Conservation (phyloP, 2,113 vertebrate species). For the Albula glossodonta region DNA sequence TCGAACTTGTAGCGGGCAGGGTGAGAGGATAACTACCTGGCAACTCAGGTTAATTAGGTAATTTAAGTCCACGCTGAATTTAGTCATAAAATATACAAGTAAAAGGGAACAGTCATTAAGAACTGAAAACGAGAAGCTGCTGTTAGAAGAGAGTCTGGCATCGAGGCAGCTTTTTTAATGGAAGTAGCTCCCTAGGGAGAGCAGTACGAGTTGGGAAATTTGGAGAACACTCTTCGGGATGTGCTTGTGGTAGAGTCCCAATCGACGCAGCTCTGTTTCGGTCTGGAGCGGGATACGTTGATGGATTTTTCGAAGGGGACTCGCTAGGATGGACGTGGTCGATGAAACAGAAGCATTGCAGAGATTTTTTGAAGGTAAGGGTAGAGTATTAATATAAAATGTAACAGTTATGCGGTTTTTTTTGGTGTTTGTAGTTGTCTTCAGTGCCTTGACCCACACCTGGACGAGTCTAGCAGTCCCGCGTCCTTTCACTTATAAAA, state of each 20-base stretch:
- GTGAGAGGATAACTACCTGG: background rate
- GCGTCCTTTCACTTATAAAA: background rate
- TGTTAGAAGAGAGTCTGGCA: background rate
- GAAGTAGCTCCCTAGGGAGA: constrained; percentile 10
- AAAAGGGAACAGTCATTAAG: constrained; percentile 6
- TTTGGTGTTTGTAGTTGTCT: background rate
- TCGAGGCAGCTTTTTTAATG: background rate
- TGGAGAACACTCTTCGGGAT: constrained; percentile 46
- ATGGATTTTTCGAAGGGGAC: constrained; percentile 76
- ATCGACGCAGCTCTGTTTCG: constrained; percentile 54
- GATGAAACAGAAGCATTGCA: constrained; percentile 97
- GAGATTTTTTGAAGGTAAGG: constrained; percentile 96
- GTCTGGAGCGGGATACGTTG: constrained; percentile 60
- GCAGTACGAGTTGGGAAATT: constrained; percentile 28
- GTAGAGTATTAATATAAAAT: background rate
- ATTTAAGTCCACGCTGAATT: background rate
- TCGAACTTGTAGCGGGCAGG: constrained; percentile 8
- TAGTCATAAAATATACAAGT: background rate
- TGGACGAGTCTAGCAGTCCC: constrained; percentile 1
- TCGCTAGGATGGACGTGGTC: constrained; percentile 94
- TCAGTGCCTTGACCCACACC: background rate
- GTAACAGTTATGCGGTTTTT: background rate
- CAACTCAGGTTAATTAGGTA: background rate
- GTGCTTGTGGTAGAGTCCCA: constrained; percentile 56
- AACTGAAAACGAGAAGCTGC: constrained; percentile 6